A percentile compares a stretch with the other conserved stretches of the same genome.
Evolutionary conservation across 2,888 invertebrate species (phyloP).

Genomic region (Habrosyne pyritoides): DNA sequence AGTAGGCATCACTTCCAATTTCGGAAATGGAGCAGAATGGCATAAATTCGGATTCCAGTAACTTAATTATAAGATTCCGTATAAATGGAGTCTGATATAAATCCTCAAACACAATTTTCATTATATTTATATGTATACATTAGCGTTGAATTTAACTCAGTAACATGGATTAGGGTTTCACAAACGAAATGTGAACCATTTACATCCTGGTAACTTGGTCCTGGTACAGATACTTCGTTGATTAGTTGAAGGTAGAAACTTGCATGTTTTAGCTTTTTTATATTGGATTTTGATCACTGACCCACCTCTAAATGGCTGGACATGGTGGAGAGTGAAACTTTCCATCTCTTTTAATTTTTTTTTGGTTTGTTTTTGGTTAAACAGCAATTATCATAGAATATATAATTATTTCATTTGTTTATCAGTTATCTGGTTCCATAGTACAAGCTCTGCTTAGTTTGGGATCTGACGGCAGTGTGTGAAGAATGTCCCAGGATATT

Average conservation of each 20-base stretch:
- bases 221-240: background rate
- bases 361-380: too few species aligned
- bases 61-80: background rate
- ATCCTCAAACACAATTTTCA: background rate
- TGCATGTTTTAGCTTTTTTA: too few species aligned
- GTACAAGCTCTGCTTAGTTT: too few species aligned
- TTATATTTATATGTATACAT: conserved; percentile 1
- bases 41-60: background rate
- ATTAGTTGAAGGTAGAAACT: background rate
- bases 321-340: too few species aligned
- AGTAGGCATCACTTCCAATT: background rate
- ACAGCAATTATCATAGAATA: too few species aligned
- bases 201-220: background rate
- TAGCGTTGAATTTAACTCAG: background rate
- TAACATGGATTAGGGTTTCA: background rate
- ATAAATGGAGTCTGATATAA: background rate
- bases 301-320: too few species aligned
- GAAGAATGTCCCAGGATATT: too few species aligned
- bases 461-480: too few species aligned
- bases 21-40: background rate
- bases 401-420: too few species aligned
- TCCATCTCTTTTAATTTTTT: too few species aligned
- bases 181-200: background rate
- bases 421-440: too few species aligned
- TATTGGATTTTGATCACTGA: too few species aligned